Conservation (phyloP, 2,113 vertebrate species). For the Pelobates fuscus region DNA sequence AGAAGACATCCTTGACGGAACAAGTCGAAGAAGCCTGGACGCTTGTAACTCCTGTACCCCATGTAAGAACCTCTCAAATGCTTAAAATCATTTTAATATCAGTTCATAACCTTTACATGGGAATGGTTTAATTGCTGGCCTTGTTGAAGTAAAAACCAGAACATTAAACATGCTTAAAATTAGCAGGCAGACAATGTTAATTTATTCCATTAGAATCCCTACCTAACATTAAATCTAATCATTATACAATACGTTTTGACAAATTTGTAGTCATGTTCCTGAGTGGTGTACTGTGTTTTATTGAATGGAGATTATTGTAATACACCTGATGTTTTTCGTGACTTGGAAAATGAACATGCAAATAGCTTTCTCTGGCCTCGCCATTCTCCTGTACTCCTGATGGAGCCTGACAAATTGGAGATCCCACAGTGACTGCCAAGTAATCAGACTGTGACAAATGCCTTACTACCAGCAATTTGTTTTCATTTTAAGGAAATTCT, state of each 20-base stretch:
- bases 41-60: not conserved
- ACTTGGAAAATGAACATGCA: slow-evolving; percentile 44
- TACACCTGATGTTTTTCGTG: slow-evolving; percentile 11
- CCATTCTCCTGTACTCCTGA: slow-evolving; percentile 67
- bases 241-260: too few relatives aligned
- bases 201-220: too few relatives aligned
- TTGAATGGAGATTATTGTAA: not conserved
- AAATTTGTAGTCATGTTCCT: too few relatives aligned
- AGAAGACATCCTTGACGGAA: not conserved
- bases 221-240: too few relatives aligned
- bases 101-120: not conserved
- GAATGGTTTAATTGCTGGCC: too few relatives aligned
- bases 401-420: slow-evolving; percentile 80
- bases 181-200: too few relatives aligned
- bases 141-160: too few relatives aligned
- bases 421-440: slow-evolving; percentile 72
- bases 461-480: slow-evolving; percentile 81
- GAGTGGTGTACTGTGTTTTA: slow-evolving; percentile 7
- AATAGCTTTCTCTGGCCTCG: slow-evolving; percentile 22
- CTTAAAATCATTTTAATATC: not conserved
- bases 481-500: slow-evolving; percentile 79
- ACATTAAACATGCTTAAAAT: too few relatives aligned
- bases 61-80: not conserved
- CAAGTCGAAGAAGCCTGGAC: not conserved
- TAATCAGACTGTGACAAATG: slow-evolving; percentile 84